These are phyloP conservation scores for Plestiodon gilberti DNA, from an alignment of 2,113 vertebrate genomes.

Conservation along the genomic window DNA sequence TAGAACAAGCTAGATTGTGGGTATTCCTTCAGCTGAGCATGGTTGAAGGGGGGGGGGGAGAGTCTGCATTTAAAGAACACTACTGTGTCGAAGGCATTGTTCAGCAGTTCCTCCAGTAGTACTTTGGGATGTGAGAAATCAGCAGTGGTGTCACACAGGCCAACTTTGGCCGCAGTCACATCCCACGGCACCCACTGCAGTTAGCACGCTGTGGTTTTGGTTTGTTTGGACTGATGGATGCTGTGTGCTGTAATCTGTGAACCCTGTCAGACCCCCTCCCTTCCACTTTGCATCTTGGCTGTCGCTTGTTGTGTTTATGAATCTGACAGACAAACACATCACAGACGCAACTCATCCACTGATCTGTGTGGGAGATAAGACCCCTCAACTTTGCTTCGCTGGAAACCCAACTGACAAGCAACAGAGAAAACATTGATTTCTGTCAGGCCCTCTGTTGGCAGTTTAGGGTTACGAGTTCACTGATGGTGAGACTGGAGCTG, in stretches of 20 bases:
- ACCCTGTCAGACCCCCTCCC: constrained; percentile 13
- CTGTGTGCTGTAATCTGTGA: constrained; percentile 49
- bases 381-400: constrained; percentile 58
- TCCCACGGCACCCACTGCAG: not conserved
- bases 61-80: not conserved
- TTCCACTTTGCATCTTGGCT: constrained; percentile 39
- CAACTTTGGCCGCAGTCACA: not conserved
- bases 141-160: not conserved
- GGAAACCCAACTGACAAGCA: constrained; percentile 54
- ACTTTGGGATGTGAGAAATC: not conserved
- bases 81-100: not conserved
- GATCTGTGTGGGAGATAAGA: constrained; percentile 71
- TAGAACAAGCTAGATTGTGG: not conserved
- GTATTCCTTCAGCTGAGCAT: rapidly evolving
- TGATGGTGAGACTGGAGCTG: not conserved
- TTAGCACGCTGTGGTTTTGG: constrained; percentile 24
- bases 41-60: not conserved
- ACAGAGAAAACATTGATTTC: constrained; percentile 57
- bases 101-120: not conserved
- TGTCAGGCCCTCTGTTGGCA: constrained; percentile 6
- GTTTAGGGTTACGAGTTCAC: constrained; percentile 20
- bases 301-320: constrained; percentile 66
- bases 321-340: constrained; percentile 69
- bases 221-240: constrained; percentile 62
- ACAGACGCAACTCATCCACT: constrained; percentile 61